Conservation (phyloP, 2,888 invertebrate species). For the Glaucopsyche alexis region DNA sequence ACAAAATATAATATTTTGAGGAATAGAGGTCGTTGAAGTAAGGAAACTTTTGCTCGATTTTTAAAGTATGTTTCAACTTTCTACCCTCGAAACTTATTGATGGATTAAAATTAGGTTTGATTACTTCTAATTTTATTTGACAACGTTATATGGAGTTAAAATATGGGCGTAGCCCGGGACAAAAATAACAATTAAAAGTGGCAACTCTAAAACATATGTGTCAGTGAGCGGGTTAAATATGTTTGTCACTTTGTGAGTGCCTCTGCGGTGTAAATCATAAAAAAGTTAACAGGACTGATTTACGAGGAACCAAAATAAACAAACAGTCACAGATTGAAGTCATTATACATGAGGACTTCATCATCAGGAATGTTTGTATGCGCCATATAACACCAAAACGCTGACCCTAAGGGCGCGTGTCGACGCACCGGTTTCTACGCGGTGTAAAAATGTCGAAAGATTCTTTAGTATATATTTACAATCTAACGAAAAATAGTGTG, state of each 20-base stretch:
- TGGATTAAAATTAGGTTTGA: background rate
- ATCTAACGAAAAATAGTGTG: too few relatives aligned
- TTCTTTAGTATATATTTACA: too few relatives aligned
- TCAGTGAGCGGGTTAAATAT: slow-evolving; percentile 14
- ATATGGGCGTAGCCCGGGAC: background rate
- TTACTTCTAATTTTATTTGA: background rate
- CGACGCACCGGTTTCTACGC: too few relatives aligned
- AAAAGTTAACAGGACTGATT: slow-evolving; percentile 26
- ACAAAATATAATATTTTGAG: too few relatives aligned
- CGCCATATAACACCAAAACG: too few relatives aligned
- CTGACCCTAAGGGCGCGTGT: too few relatives aligned
- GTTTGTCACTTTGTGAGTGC: slow-evolving; percentile 10
- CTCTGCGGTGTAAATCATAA: slow-evolving; percentile 23
- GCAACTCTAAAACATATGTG: background rate
- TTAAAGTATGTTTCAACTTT: background rate
- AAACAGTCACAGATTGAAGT: slow-evolving; percentile 24
- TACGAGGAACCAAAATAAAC: slow-evolving; percentile 25
- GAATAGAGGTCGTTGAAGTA: too few relatives aligned
- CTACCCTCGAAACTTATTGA: background rate
- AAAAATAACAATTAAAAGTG: background rate
- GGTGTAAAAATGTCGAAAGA: too few relatives aligned
- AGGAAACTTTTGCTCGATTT: too few relatives aligned
- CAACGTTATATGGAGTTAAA: background rate
- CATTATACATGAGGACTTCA: background rate
- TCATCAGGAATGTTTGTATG: background rate